Evolutionary conservation across 2,113 vertebrate genomes (phyloP), one percentile per base, ranked within the genome.

Genomic region (Benthochromis sp.): DNA sequence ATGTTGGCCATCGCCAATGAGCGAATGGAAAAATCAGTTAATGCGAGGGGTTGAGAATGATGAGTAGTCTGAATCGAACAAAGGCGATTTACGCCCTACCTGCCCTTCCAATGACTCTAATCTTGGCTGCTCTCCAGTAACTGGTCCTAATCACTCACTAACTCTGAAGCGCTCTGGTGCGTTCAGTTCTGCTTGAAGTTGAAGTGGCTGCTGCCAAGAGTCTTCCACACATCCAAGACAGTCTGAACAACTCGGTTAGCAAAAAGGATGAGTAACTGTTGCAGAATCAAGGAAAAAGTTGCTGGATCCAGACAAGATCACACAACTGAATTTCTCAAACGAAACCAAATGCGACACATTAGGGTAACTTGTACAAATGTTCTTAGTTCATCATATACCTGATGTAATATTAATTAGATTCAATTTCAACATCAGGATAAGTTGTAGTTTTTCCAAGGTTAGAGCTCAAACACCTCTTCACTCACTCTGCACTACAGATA

Each of bases 1-100:
- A 78, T 31, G 82, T 87, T 59, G 80, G 53, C 63, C 36, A 34
- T 63, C 45, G 55, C 81, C 50, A 34, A 50, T 34, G 31, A 79
- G 13, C 52, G 85, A 92, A 87, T 84, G 84, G 78, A 81, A 85
- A 85, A 90, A 90, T 90, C 86, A 63, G 24, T 92, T 88, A 80
- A 87, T 57, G 85, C 1, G 8, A 78, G 61, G 73, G 76, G 29
- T 63, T 80, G 84, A 84, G 55, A 40, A 85, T 59, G 83, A 89
- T 84, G 81, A 90, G 57, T 29, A 63, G 81, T 88, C 52, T 84
- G 40, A 87, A 86, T 81, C 11, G 59, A 85, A 88, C 82, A 87
- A 76, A 92, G 83, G 79, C 31, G 36, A 89, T 94, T 94, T 85
- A 90, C 63, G 38, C 57, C 29, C 57, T 63, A 80, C 90, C 86